These are phyloP conservation scores for Semicossyphus pulcher DNA, from an alignment of 2,113 vertebrate species.

Conservation along the genomic window DNA sequence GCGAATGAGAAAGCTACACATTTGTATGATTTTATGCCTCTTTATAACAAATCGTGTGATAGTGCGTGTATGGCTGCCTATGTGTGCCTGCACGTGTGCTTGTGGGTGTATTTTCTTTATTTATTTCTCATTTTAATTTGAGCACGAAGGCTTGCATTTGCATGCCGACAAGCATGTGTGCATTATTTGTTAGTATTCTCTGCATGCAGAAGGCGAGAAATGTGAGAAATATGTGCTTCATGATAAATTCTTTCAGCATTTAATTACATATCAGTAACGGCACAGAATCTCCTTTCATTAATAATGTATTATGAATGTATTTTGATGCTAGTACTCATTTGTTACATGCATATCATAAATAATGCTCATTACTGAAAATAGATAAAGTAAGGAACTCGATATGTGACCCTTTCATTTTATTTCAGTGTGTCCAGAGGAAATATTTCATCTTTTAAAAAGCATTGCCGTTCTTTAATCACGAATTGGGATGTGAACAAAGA, in stretches of 20 bases:
- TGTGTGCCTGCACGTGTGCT: neutral
- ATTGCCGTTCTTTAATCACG: neutral
- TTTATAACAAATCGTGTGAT: slow-evolving; percentile 63
- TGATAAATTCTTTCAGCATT: neutral
- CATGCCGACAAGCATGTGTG: neutral
- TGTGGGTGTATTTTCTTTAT: neutral
- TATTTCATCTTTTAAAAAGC: neutral
- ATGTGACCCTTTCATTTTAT: neutral
- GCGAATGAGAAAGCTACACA: slow-evolving; percentile 38
- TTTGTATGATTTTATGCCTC: slow-evolving; percentile 57
- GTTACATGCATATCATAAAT: neutral
- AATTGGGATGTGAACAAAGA: neutral
- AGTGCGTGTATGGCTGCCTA: slow-evolving; percentile 14
- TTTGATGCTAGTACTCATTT: neutral
- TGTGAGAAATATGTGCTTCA: slow-evolving; percentile 19
- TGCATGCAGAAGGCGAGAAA: neutral
- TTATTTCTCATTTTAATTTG: neutral
- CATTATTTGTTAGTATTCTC: neutral
- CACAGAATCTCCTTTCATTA: neutral
- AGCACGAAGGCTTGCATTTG: neutral
- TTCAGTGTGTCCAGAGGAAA: neutral
- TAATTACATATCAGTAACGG: neutral
- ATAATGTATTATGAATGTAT: neutral
- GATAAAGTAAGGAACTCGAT: neutral
- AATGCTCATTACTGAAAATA: neutral